These are phyloP conservation scores for Bimastos eiseni DNA, from an alignment of 2,888 invertebrate genomes.

Conservation along the genomic window DNA sequence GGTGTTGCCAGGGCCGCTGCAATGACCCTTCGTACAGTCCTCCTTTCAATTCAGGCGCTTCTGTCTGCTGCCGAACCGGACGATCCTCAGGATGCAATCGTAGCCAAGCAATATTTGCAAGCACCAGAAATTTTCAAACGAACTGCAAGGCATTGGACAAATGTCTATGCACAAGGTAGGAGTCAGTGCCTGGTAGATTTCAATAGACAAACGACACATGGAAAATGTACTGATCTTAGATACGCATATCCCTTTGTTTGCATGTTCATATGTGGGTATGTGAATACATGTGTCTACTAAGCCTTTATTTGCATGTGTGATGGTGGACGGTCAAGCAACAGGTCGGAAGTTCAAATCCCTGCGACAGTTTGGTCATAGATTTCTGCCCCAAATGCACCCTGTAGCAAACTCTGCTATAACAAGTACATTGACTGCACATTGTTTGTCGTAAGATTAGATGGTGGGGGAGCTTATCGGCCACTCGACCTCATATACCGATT, in stretches of 20 bases:
- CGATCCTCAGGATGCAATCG: conserved; percentile 70
- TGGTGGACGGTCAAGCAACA: too few relatives aligned
- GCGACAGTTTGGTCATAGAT: too few relatives aligned
- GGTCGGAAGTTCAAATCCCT: too few relatives aligned
- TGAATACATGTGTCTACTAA: neutral
- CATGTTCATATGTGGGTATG: too few relatives aligned
- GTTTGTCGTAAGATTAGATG: too few relatives aligned
- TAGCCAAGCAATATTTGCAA: conserved; percentile 93
- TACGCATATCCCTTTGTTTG: neutral
- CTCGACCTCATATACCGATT: too few relatives aligned
- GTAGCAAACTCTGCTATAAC: too few relatives aligned
- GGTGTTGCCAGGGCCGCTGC: conserved; percentile 98
- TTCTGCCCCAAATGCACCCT: too few relatives aligned
- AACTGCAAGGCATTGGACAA: conserved; percentile 95
- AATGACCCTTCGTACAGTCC: conserved; percentile 91
- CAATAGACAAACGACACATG: neutral
- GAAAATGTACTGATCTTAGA: neutral
- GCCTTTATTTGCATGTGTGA: too few relatives aligned
- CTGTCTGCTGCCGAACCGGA: conserved; percentile 68
- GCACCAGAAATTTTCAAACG: conserved; percentile 80
- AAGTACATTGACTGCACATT: too few relatives aligned
- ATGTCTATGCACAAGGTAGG: conserved; percentile 77
- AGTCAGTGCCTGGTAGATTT: neutral
- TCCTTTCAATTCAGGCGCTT: conserved; percentile 91
- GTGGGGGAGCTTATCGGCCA: too few relatives aligned